phyloP scores from a whole-genome alignment of 2,113 vertebrate genomes.

The Hydrolagus affinis region DNA sequence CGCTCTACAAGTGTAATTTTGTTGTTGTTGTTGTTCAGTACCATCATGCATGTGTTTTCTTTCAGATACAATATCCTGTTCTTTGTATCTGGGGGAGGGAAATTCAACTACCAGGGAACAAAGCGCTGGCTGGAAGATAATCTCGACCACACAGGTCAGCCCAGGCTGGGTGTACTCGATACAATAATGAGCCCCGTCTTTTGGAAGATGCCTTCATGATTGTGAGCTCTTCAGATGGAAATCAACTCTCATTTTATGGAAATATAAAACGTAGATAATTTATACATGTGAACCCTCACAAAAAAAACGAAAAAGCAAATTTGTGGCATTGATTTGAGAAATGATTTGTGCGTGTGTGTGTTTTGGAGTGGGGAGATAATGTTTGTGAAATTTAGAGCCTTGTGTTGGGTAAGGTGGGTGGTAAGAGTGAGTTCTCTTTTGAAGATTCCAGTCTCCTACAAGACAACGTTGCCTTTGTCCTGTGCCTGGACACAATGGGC shows the following conservation, averaged over 20 bases:
- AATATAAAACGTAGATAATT: too few species aligned
- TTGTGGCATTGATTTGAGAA: background rate
- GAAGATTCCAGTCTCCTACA: constrained; percentile 94
- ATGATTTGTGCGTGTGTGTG: background rate
- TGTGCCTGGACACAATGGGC: constrained; percentile 90
- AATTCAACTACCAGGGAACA: constrained; percentile 97
- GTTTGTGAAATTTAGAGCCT: too few species aligned
- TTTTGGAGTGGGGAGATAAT: too few species aligned
- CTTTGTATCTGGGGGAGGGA: constrained; percentile 91
- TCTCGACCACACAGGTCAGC: constrained; percentile 85
- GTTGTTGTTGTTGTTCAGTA: background rate
- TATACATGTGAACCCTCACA: too few species aligned
- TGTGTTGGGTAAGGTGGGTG: background rate
- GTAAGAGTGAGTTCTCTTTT: background rate
- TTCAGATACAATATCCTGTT: constrained; percentile 90
- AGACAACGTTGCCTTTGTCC: constrained; percentile 92
- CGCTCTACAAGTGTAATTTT: background rate
- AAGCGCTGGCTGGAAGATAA: constrained; percentile 97
- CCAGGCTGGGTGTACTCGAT: too few species aligned
- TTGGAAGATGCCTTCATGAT: too few species aligned
- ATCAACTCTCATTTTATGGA: too few species aligned
- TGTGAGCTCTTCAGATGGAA: too few species aligned
- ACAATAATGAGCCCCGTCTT: too few species aligned
- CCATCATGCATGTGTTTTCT: background rate
- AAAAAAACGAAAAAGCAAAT: too few species aligned